Evolutionary conservation across 2,888 invertebrate genomes (phyloP).

Genomic region (Epinotia bilunana): DNA sequence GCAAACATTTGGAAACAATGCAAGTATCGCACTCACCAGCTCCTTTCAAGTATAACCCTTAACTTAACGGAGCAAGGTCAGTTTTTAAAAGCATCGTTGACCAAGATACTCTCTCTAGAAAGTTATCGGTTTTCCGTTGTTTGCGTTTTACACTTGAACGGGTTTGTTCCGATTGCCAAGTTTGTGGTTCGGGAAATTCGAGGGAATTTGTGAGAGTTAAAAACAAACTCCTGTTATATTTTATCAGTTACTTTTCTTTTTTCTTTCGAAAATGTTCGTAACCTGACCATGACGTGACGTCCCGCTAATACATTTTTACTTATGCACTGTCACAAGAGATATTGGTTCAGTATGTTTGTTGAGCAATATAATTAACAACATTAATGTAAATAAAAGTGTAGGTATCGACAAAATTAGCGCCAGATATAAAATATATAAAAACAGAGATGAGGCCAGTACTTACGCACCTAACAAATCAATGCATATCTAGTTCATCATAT

Average conservation of each 20-base stretch:
- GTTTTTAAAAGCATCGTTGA: not conserved
- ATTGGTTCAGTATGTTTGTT: too few species aligned
- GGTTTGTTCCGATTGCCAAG: constrained; percentile 8
- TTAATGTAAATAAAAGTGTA: too few species aligned
- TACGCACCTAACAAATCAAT: too few species aligned
- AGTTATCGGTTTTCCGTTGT: constrained; percentile 5
- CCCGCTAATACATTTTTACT: too few species aligned
- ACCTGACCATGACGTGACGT: too few species aligned
- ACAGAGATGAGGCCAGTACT: too few species aligned
- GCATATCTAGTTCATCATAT: too few species aligned
- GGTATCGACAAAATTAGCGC: too few species aligned
- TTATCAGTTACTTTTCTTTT: not conserved
- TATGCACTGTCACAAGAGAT: too few species aligned
- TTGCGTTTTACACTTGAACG: constrained; percentile 15
- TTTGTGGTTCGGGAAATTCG: constrained; percentile 5
- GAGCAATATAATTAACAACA: too few species aligned
- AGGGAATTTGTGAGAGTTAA: constrained; percentile 1
- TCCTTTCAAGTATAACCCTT: not conserved
- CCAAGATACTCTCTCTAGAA: not conserved
- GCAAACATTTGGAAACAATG: constrained; percentile 3
- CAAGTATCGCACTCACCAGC: not conserved
- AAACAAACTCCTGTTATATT: constrained; percentile 8
- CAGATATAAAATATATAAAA: too few species aligned
- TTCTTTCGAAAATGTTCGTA: too few species aligned
- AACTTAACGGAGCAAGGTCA: not conserved